Evolutionary conservation across 23 tunicate species (phyloP).

Genomic region (Aplidium turbinatum): DNA sequence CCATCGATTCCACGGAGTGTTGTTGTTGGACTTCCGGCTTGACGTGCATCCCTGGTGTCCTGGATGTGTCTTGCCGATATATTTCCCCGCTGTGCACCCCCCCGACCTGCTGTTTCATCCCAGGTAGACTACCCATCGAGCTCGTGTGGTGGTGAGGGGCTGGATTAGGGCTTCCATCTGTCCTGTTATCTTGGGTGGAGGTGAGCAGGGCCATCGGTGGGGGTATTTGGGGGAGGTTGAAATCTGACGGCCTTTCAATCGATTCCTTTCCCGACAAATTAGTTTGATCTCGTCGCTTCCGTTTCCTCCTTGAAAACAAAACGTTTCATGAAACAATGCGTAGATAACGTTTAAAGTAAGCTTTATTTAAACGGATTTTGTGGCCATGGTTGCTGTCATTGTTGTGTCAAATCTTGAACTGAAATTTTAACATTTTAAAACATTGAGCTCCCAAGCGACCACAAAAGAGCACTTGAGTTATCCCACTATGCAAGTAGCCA

Average conservation of each 20-base stretch:
- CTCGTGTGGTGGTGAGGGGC: conserved; percentile 13
- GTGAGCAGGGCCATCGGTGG: conserved; percentile 69
- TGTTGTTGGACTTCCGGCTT: conserved; percentile 78
- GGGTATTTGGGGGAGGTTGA: conserved; percentile 86
- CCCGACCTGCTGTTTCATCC: conserved; percentile 51
- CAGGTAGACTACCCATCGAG: conserved; percentile 10
- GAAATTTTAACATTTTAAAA: too few relatives aligned
- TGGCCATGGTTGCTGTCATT: too few relatives aligned
- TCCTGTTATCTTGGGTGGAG: conserved; percentile 33
- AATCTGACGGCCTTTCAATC: conserved; percentile 64
- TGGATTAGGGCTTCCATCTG: conserved; percentile 11
- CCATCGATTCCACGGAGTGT: conserved; percentile 69
- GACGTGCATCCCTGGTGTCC: conserved; percentile 56
- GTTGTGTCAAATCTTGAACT: too few relatives aligned
- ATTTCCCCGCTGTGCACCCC: background rate
- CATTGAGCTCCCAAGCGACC: too few relatives aligned
- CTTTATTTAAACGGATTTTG: too few relatives aligned
- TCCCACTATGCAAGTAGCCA: too few relatives aligned
- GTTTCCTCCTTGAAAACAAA: conserved; percentile 82
- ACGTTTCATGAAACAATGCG: background rate
- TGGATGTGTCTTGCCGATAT: conserved; percentile 18
- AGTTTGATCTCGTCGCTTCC: conserved; percentile 80
- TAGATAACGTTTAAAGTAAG: too few relatives aligned
- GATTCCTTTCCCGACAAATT: conserved; percentile 44
- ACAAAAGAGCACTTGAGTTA: too few relatives aligned